Evolutionary conservation across 1,140 invertebrate species (phyloP).

Genomic region (Diprion similis): DNA sequence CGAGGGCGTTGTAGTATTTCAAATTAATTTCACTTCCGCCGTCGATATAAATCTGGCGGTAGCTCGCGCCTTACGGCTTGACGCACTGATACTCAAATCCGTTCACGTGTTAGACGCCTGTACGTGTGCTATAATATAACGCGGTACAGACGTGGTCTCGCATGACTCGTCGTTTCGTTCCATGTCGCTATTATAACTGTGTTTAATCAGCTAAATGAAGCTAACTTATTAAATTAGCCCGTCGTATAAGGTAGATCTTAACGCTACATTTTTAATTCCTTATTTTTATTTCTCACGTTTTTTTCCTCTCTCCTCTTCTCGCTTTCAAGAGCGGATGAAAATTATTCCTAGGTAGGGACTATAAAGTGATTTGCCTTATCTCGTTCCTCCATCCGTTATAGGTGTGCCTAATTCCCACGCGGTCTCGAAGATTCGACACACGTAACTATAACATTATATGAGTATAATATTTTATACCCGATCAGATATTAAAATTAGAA

Average conservation of each 20-base stretch:
- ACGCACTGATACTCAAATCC: no score
- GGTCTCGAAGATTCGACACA: no score
- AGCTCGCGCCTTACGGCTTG: no score
- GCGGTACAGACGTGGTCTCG: not conserved
- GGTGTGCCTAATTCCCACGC: no score
- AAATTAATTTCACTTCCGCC: constrained; percentile 5
- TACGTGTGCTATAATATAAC: not conserved
- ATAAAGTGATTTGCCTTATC: not conserved
- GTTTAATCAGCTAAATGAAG: constrained; percentile 5
- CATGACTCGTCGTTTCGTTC: constrained; percentile 4
- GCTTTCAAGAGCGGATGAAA: not conserved
- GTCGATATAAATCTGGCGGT: not conserved
- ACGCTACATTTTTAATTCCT: no score
- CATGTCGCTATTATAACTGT: constrained; percentile 1
- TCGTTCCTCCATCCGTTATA: not conserved
- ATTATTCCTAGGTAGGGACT: not conserved
- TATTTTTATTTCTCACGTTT: not conserved
- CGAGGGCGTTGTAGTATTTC: not conserved
- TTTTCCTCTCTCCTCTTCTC: not conserved
- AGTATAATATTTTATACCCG: no score
- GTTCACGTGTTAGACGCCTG: not conserved
- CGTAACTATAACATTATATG: no score
- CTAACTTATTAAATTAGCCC: constrained; percentile 6
- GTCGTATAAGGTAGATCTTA: not conserved
- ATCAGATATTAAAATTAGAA: no score